These are phyloP conservation scores for Tragelaphus eurycerus DNA, from an alignment of 2,797 vertebrate species.

Conservation along the genomic window DNA sequence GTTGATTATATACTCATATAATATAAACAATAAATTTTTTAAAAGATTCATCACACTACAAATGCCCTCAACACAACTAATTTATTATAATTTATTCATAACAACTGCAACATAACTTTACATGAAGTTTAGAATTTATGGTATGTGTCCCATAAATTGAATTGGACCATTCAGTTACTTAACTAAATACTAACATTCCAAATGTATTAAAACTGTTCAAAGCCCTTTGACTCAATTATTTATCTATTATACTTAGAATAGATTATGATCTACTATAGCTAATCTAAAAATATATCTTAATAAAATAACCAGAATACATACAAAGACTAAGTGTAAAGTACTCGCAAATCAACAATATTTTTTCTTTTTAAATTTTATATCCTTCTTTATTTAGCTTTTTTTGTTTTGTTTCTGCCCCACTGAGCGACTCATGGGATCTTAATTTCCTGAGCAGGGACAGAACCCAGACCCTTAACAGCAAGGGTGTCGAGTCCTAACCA, in stretches of 20 bases:
- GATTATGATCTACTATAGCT: neutral
- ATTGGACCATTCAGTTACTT: neutral
- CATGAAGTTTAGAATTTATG: neutral
- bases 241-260: neutral
- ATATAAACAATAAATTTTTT: neutral
- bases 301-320: constrained; percentile 32
- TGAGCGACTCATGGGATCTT: neutral
- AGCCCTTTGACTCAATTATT: constrained; percentile 19
- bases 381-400: neutral
- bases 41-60: neutral
- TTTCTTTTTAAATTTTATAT: neutral
- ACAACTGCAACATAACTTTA: constrained; percentile 1
- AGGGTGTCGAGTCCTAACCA: neutral
- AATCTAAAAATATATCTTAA: neutral
- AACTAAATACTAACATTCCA: constrained; percentile 7
- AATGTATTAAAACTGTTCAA: constrained; percentile 28
- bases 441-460: neutral
- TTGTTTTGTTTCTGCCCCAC: neutral
- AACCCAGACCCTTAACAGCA: neutral
- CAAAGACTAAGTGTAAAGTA: neutral
- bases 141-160: constrained; percentile 1
- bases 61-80: constrained; percentile 32
- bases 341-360: neutral
- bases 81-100: constrained; percentile 14
- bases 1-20: neutral